Percentiles rank a stretch among this genome's conserved stretches.
These are phyloP conservation scores for Melangyna quadrimaculata DNA, from an alignment of 2,888 invertebrate genomes.

Conservation along the genomic window DNA sequence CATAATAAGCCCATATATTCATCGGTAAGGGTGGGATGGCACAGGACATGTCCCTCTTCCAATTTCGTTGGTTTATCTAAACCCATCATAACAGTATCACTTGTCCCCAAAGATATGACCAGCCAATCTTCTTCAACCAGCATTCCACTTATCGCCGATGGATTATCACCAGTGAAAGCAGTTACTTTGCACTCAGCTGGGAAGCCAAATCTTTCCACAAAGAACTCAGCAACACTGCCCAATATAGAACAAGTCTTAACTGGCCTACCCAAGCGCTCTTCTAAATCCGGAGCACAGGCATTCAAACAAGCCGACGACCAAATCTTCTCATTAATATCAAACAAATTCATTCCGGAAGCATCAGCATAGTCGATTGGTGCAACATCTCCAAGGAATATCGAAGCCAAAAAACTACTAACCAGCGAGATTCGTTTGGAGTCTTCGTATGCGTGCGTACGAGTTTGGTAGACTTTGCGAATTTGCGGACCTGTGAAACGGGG, in stretches of 20 bases:
- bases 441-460: conserved; percentile 86
- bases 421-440: conserved; percentile 93
- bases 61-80: conserved; percentile 86
- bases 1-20: conserved; percentile 95
- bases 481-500: conserved; percentile 93
- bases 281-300: conserved; percentile 89
- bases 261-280: conserved; percentile 87
- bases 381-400: conserved; percentile 92
- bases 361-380: conserved; percentile 96
- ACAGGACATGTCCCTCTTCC: conserved; percentile 91
- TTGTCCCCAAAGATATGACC: conserved; percentile 95
- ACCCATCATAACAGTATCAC: conserved; percentile 94
- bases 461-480: conserved; percentile 92
- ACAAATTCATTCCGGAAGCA: conserved; percentile 97
- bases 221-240: conserved; percentile 89
- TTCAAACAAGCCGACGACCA: conserved; percentile 90
- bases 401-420: conserved; percentile 95
- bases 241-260: conserved; percentile 87
- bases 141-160: conserved; percentile 92
- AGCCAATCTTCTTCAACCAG: conserved; percentile 90
- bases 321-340: conserved; percentile 89
- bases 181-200: conserved; percentile 89
- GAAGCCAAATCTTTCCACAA: conserved; percentile 93
- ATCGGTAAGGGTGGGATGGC: conserved; percentile 89
- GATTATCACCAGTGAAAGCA: conserved; percentile 98